Conservation (phyloP, 2,888 invertebrate genomes). For the Opisthograptis luteolata region DNA sequence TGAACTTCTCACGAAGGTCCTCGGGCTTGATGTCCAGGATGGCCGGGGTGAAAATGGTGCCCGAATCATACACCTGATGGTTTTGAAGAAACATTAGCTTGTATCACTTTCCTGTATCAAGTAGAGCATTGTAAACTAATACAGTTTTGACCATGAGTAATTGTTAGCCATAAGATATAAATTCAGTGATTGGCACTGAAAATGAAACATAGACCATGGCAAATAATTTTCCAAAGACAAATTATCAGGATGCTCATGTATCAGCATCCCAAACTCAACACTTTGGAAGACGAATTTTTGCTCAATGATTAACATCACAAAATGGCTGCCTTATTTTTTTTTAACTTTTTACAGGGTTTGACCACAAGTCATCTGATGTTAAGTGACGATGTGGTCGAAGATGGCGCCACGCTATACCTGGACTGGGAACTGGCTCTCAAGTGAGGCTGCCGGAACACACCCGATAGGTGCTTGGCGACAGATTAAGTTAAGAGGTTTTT, state of each 20-base stretch:
- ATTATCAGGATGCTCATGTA: conserved; percentile 69
- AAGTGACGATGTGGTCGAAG: too few relatives aligned
- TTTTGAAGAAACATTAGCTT: neutral
- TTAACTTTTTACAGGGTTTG: too few relatives aligned
- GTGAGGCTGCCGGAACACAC: too few relatives aligned
- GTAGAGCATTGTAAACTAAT: too few relatives aligned
- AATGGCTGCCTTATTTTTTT: too few relatives aligned
- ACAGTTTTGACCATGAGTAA: neutral
- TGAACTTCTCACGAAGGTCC: conserved; percentile 95
- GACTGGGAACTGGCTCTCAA: too few relatives aligned
- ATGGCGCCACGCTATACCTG: too few relatives aligned
- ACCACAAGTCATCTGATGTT: too few relatives aligned
- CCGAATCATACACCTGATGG: conserved; percentile 95
- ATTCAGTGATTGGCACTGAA: conserved; percentile 28
- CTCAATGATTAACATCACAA: too few relatives aligned
- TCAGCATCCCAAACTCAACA: conserved; percentile 77
- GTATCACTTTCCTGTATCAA: neutral
- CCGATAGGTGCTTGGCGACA: too few relatives aligned
- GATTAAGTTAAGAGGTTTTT: too few relatives aligned
- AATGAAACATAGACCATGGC: conserved; percentile 31
- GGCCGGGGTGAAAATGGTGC: conserved; percentile 98
- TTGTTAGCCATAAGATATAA: conserved; percentile 7
- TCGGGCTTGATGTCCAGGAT: conserved; percentile 99
- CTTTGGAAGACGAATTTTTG: conserved; percentile 57
- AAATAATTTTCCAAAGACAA: conserved; percentile 75